Percentiles rank a stretch among this genome's conserved stretches.
These are phyloP conservation scores for Prostheceraeus crozeri DNA, from an alignment of 2,888 invertebrate genomes.

Conservation along the genomic window DNA sequence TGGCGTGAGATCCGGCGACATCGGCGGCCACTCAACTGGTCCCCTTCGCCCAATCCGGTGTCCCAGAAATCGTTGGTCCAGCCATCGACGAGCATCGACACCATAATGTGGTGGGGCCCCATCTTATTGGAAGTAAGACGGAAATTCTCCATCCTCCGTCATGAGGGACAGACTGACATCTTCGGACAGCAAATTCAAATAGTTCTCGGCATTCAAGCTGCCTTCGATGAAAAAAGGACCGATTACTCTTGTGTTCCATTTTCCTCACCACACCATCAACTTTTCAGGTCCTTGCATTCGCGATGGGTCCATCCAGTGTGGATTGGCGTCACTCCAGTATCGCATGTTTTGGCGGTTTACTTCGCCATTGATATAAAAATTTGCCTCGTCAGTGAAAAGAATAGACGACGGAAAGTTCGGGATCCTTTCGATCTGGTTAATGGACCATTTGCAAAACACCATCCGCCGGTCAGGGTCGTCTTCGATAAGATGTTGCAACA, in stretches of 20 bases:
- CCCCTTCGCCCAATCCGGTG: slow-evolving; percentile 31
- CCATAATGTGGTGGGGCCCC: slow-evolving; percentile 26
- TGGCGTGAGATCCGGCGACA: slow-evolving; percentile 26
- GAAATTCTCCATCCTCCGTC: slow-evolving; percentile 14
- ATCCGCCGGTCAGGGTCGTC: not conserved
- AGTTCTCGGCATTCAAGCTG: slow-evolving; percentile 9
- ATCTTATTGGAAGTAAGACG: slow-evolving; percentile 28
- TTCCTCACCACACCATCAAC: slow-evolving; percentile 16
- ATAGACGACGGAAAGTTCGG: slow-evolving; percentile 24
- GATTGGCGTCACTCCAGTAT: slow-evolving; percentile 14
- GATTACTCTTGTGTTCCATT: slow-evolving; percentile 15
- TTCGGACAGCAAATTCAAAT: slow-evolving; percentile 22
- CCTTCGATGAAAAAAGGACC: slow-evolving; percentile 26
- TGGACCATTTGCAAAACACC: slow-evolving; percentile 18
- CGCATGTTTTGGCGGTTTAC: slow-evolving; percentile 6
- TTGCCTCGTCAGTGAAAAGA: slow-evolving; percentile 7
- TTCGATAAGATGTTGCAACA: not conserved
- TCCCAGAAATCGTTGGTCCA: slow-evolving; percentile 14
- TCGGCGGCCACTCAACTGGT: slow-evolving; percentile 33
- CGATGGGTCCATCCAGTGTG: slow-evolving; percentile 6
- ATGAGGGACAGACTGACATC: slow-evolving; percentile 14
- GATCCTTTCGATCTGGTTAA: not conserved
- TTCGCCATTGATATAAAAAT: slow-evolving; percentile 17
- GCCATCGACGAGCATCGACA: slow-evolving; percentile 17
- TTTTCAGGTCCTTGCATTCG: slow-evolving; percentile 10